Base-by-base conservation (phyloP, 2,888 invertebrate species). In the Cremastobaeus sp. region DNA sequence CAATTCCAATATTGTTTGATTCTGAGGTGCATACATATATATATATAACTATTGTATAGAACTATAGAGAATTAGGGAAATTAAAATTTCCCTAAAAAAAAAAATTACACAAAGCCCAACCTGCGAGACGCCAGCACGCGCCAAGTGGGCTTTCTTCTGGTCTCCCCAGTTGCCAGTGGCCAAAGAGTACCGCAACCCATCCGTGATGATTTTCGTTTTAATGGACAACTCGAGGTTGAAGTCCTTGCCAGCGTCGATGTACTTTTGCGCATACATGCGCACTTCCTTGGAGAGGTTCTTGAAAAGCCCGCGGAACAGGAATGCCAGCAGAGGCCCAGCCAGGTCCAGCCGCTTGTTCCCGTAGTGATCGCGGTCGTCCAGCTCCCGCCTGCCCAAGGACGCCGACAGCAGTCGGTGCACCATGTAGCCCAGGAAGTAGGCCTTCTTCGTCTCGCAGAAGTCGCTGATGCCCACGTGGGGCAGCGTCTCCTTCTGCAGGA, bases 91-190 rank as follows among this genome's bases (percentile, higher is more conserved):
- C n/a, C n/a, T n/a, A n/a, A n/a, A n/a, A n/a, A n/a, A n/a, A n/a
- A n/a, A n/a, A 32, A 32, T 3, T 32, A 11, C 11, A 32, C 4
- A 11, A 32, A 32, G 11, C 4, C 4, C 4, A n/a, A 37, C 70
- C 90, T 94, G 93, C 45, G 97, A 96, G 18, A 98, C 98, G 45
- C 98, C 98, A 79, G 97, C 97, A 88, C 98, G 91, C 15, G 97
- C 98, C 89, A 98, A 97, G 92, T 99, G 99, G 62, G 99, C 99
- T 88, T 99, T 99, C 89, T 99, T 99, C 89, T 99, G 99, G 88
- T 99, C 99, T 45, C 99, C 99, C 99, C 99, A 99, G 88, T 99
- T 99, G 30, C 99, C 99, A 25, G 99, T 99, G 79, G 99, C 99
- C 81, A 99, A 90, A 0, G 99, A 99, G 86, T 99, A 99, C 80